These are phyloP conservation scores for Eulemur rufifrons DNA, from an alignment of 2,113 vertebrate species.

Conservation along the genomic window DNA sequence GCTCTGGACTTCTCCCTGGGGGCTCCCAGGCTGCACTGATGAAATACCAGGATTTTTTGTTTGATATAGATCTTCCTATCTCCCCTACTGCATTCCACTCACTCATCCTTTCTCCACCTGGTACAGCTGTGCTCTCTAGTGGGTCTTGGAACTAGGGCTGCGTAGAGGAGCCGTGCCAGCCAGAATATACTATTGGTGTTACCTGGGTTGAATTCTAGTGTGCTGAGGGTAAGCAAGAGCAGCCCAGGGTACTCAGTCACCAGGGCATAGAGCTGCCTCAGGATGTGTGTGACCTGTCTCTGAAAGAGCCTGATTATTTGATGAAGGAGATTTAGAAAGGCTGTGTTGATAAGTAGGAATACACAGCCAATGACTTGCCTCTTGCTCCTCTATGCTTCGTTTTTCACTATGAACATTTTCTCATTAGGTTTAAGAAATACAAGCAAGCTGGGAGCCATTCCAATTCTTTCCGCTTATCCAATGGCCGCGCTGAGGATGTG, in stretches of 20 bases:
- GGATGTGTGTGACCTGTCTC: background rate
- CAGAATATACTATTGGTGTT: background rate
- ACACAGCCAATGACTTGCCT: background rate
- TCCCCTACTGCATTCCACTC: background rate
- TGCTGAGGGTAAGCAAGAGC: background rate
- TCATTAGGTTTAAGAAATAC: constrained; percentile 97
- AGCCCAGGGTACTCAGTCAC: background rate
- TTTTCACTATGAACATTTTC: constrained; percentile 38
- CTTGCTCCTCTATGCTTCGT: constrained; percentile 32
- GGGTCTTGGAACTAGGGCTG: constrained; percentile 2
- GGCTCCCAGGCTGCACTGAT: background rate
- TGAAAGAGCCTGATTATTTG: constrained; percentile 22
- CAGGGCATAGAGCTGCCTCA: background rate
- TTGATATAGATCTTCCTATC: background rate
- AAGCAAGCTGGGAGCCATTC: constrained; percentile 98
- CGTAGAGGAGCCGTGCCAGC: background rate
- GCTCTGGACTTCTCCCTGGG: background rate
- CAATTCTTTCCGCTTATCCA: constrained; percentile 96
- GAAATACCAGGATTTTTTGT: background rate
- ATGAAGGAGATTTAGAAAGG: constrained; percentile 36
- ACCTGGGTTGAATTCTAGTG: background rate
- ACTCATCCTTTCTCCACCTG: background rate
- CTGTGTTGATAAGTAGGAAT: background rate
- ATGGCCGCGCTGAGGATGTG: constrained; percentile 95
- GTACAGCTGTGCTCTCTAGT: background rate